Evolutionary conservation across 1,140 invertebrate genomes (phyloP).

Genomic region (Bemisia tabaci): DNA sequence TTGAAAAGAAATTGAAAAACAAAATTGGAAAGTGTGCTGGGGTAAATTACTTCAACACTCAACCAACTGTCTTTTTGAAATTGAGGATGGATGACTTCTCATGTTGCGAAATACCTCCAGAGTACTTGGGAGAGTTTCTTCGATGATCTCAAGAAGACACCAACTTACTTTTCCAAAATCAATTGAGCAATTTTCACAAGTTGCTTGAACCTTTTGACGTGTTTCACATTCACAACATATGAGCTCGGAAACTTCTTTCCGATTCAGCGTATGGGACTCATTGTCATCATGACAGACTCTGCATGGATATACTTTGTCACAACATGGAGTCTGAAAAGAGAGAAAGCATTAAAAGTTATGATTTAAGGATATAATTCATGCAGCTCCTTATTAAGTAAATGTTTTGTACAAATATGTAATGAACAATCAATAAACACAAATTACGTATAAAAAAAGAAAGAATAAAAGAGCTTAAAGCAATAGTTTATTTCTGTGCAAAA

Average conservation of each 20-base stretch:
- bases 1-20: too few species aligned
- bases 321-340: constrained; percentile 62
- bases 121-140: too few species aligned
- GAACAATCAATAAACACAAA: neutral
- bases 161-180: constrained; percentile 61
- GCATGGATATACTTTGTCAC: constrained; percentile 73
- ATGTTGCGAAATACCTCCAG: too few species aligned
- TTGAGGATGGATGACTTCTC: too few species aligned
- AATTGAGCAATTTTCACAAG: constrained; percentile 56
- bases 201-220: constrained; percentile 62
- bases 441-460: constrained; percentile 6
- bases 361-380: constrained; percentile 7
- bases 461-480: neutral
- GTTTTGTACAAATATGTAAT: neutral
- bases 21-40: too few species aligned
- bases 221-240: constrained; percentile 67
- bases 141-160: too few species aligned
- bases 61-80: too few species aligned
- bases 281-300: constrained; percentile 79
- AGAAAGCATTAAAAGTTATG: constrained; percentile 11
- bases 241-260: constrained; percentile 64
- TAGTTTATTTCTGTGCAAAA: neutral
- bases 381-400: constrained; percentile 7
- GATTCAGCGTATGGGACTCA: constrained; percentile 64
- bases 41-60: too few species aligned